Evolutionary conservation across 2,113 vertebrate genomes (phyloP).

Genomic region (Theristicus caerulescens): DNA sequence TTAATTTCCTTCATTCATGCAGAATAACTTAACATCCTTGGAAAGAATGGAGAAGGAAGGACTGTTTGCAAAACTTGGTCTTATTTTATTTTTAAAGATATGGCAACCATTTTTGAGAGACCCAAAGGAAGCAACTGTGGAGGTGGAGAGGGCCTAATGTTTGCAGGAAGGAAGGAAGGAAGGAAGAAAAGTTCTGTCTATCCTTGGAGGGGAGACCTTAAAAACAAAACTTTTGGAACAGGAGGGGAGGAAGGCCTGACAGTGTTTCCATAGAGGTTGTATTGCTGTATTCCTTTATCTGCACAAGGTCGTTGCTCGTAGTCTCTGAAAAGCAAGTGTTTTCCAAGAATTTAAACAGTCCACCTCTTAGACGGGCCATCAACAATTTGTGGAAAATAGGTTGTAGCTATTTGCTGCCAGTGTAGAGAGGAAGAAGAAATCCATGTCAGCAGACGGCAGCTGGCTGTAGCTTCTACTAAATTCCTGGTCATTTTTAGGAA

Average conservation of each 20-base stretch:
- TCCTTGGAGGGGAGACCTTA: neutral
- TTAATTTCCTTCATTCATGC: neutral
- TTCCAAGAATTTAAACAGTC: neutral
- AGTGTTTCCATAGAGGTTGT: neutral
- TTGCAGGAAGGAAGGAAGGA: constrained; percentile 13
- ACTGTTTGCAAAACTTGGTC: neutral
- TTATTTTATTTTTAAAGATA: neutral
- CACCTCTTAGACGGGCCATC: neutral
- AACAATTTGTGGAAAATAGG: neutral
- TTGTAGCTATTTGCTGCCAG: neutral
- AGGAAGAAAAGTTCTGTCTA: neutral
- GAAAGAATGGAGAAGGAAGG: neutral
- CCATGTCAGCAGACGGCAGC: neutral
- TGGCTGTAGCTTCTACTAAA: neutral
- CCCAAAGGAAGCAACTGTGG: neutral
- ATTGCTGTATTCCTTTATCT: neutral
- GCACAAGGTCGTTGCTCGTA: neutral
- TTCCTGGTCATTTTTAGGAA: neutral
- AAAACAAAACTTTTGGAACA: neutral
- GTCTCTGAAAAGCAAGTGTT: neutral
- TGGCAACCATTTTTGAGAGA: neutral
- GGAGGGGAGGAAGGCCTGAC: neutral
- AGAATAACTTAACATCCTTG: neutral
- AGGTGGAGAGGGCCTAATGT: neutral
- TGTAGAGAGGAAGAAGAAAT: neutral